phyloP scores from a whole-genome alignment of 2,888 invertebrate species.

The Acronicta aceris region DNA sequence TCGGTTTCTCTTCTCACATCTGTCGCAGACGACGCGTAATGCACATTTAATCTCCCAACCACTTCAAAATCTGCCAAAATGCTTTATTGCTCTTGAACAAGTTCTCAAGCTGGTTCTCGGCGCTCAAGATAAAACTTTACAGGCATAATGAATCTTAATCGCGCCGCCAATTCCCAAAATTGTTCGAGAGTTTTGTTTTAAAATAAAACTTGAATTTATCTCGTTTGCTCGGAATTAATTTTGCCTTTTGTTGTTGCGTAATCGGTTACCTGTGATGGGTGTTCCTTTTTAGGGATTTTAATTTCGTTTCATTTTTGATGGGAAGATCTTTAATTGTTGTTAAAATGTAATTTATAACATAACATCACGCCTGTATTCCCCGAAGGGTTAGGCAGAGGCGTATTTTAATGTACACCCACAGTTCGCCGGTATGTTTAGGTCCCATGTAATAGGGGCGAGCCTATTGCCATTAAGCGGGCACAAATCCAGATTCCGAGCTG shows the following conservation, averaged over 20 bases:
- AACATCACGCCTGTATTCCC: no score
- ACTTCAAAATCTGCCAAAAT: constrained; percentile 87
- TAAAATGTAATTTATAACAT: constrained; percentile 6
- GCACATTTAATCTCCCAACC: constrained; percentile 85
- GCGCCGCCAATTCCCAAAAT: constrained; percentile 84
- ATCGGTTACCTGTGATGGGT: constrained; percentile 79
- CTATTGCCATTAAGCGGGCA: no score
- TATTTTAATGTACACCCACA: no score
- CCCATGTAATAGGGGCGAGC: no score
- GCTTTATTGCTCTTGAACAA: constrained; percentile 86
- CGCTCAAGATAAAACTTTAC: constrained; percentile 86
- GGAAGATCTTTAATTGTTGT: constrained; percentile 19
- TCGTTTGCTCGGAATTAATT: constrained; percentile 80
- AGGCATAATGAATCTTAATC: constrained; percentile 88
- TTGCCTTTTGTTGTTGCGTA: constrained; percentile 79
- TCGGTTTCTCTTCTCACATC: constrained; percentile 67
- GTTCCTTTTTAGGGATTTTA: constrained; percentile 58
- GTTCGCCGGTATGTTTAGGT: no score
- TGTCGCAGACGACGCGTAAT: constrained; percentile 80
- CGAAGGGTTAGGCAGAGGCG: no score
- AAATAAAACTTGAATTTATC: constrained; percentile 83
- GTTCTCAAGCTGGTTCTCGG: constrained; percentile 73
- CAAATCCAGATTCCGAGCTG: no score
- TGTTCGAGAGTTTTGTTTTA: constrained; percentile 84
- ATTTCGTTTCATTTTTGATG: constrained; percentile 62